Base-by-base conservation (phyloP, 2,113 vertebrate species). In the Vimba vimba region DNA sequence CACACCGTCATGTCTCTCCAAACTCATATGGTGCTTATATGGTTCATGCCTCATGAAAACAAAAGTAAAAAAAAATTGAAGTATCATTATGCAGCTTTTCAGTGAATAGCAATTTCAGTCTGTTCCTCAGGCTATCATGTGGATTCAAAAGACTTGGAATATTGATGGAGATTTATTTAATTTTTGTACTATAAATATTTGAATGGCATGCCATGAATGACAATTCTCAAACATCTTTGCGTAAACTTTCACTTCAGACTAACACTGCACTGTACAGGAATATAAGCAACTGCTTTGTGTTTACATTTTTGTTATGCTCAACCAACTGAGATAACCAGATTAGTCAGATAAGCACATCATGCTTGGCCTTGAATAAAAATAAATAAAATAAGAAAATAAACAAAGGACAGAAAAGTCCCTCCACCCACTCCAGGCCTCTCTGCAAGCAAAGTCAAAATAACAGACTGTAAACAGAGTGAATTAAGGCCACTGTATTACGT, bases 281-380 rank as follows among this genome's bases (percentile, higher is more conserved):
- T 13, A n/a, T 74, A 4, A 74, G 10, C 17, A 9, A 23, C 19
- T 43, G 12, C 6, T 60, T 9, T 39, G 23, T 60, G 3, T 62
- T 25, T 17, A 19, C 57, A 45, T 62, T 62, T 17, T 25, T 79
- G 33, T 79, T 43, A 27, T 64, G 36, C 64, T 39, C 36, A 80
- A 64, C 36, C 78, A n/a, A 62, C 78, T 21, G 78, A 62, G 78
- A 27, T 25, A 45, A 80, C 78, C 57, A 39, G 10, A 60, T 60
- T 43, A 25, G 30, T 9, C 36, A 7, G 55, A 60, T 27, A 33
- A 36, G 43, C 59, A 27, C 13, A 45, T 21, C 4, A 27, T 64
- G 59, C 45, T 17, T 66, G 79, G 43, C 62, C 79, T 33, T 68
- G 45, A 68, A 82, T 33, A 33, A 23, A 52, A 82, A 68, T 33